Evolutionary conservation across 2,797 vertebrate species (phyloP).

Genomic region (Anabacerthia variegaticeps): DNA sequence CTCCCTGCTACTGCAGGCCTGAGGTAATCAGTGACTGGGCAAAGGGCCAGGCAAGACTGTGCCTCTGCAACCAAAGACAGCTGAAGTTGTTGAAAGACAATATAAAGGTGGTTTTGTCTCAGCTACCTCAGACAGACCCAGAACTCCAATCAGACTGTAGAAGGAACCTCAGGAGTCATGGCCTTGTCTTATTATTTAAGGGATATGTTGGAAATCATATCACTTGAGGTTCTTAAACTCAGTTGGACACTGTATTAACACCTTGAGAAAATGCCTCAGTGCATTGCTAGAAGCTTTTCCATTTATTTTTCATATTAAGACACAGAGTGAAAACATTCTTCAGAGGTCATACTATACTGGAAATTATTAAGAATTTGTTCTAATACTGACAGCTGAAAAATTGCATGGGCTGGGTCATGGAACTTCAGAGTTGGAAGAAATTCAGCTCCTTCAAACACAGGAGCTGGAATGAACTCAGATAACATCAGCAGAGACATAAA

Average conservation of each 20-base stretch:
- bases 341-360: not conserved
- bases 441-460: not conserved
- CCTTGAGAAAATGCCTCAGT: not conserved
- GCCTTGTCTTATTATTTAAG: not conserved
- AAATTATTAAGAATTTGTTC: constrained; percentile 26
- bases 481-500: not conserved
- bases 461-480: not conserved
- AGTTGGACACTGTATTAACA: not conserved
- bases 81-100: not conserved
- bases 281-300: not conserved
- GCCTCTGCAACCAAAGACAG: not conserved
- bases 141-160: not conserved
- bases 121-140: not conserved
- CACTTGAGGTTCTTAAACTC: not conserved
- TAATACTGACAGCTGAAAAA: constrained; percentile 8
- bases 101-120: not conserved
- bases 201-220: not conserved
- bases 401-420: not conserved
- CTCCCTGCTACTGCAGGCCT: not conserved
- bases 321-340: constrained; percentile 4
- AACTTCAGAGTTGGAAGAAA: constrained; percentile 2
- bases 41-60: not conserved
- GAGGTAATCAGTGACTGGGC: not conserved
- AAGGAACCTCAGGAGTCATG: not conserved
- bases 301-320: constrained; percentile 30